These are phyloP conservation scores for Caenorhabditis inopinata DNA, from an alignment of 1,140 invertebrate genomes.

Conservation along the genomic window DNA sequence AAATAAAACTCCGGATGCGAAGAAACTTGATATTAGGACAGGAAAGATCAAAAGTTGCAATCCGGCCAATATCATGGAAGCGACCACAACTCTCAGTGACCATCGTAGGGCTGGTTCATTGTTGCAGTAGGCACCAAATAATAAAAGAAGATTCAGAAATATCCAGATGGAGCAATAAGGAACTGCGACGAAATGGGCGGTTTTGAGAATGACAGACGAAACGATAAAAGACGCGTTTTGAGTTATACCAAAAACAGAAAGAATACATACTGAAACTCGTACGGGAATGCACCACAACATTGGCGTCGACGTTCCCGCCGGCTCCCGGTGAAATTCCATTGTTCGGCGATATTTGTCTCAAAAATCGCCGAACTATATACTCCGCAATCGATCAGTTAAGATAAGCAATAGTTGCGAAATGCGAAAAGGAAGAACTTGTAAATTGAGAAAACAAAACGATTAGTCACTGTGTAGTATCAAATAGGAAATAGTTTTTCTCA, in stretches of 20 bases:
- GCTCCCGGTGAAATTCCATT: not conserved
- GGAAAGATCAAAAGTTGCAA: not conserved
- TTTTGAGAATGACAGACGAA: not conserved
- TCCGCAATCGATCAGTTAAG: too few relatives aligned
- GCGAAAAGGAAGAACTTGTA: not conserved
- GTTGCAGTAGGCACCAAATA: not conserved
- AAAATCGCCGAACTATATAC: too few relatives aligned
- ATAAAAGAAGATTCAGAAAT: not conserved
- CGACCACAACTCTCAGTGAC: not conserved
- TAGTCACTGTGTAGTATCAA: too few relatives aligned
- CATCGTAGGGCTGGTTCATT: not conserved
- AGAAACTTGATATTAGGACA: not conserved
- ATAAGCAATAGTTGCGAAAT: not conserved
- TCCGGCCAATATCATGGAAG: not conserved
- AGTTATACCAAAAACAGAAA: not conserved
- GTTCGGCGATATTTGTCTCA: not conserved
- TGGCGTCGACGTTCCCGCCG: not conserved
- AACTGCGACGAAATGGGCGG: not conserved
- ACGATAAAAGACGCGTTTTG: not conserved
- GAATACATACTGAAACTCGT: not conserved
- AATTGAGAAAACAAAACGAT: too few relatives aligned
- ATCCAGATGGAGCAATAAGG: not conserved
- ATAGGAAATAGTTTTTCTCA: too few relatives aligned
- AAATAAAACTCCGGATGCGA: not conserved
- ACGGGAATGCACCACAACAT: not conserved